A percentile compares a stretch with the other conserved stretches of the same genome.
Conservation (phyloP, 2,797 vertebrate genomes). For the Hemitrygon akajei region DNA sequence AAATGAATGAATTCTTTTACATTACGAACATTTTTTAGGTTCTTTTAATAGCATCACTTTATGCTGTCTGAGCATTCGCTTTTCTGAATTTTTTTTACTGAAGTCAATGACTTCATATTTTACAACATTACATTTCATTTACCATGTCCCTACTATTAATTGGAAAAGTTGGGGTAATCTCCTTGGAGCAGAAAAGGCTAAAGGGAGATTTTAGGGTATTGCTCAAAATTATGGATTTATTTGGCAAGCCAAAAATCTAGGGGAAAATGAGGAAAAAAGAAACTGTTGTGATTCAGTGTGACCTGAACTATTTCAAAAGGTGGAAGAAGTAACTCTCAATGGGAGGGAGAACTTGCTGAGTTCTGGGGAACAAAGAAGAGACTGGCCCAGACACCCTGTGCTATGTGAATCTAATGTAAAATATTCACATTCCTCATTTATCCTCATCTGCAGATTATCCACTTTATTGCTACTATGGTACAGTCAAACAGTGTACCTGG, state of each 20-base stretch:
- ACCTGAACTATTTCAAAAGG: not conserved
- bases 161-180: not conserved
- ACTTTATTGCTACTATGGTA: conserved; percentile 44
- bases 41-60: too few species aligned
- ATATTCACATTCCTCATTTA: not conserved
- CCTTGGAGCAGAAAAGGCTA: not conserved
- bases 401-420: not conserved
- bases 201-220: not conserved
- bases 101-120: too few species aligned
- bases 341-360: not conserved
- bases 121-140: too few species aligned
- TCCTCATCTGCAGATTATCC: conserved; percentile 43
- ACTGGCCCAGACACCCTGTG: not conserved
- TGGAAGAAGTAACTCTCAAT: not conserved
- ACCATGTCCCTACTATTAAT: too few species aligned
- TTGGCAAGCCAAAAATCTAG: not conserved
- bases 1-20: too few species aligned
- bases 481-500: conserved; percentile 43
- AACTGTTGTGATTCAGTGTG: not conserved
- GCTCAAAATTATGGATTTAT: not conserved
- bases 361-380: not conserved
- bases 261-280: not conserved
- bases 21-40: too few species aligned
- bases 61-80: too few species aligned
- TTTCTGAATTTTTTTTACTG: too few species aligned